A percentile compares a stretch with the other conserved stretches of the same genome.
These are phyloP conservation scores for Fragum sueziense DNA, from an alignment of 2,888 invertebrate genomes.

Conservation along the genomic window DNA sequence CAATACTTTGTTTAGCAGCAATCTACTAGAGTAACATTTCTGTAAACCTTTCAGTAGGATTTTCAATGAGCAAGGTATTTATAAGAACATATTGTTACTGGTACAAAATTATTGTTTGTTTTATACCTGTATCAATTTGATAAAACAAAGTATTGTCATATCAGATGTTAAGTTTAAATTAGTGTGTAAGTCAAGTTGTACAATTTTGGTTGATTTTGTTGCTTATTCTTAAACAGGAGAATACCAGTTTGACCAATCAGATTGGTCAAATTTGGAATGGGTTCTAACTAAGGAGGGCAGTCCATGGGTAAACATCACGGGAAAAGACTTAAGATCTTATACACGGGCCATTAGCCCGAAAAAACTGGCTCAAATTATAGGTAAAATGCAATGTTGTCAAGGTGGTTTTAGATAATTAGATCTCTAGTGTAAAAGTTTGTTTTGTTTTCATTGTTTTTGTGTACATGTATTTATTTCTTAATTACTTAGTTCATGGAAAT, in stretches of 20 bases:
- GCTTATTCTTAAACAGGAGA: slow-evolving; percentile 43
- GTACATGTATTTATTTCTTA: too few species aligned
- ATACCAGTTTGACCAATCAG: slow-evolving; percentile 42
- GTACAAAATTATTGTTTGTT: too few species aligned
- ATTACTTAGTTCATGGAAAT: too few species aligned
- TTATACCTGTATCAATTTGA: too few species aligned
- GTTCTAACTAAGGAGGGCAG: slow-evolving; percentile 46
- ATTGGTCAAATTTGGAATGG: slow-evolving; percentile 54
- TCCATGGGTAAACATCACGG: slow-evolving; percentile 44
- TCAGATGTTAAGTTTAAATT: background rate
- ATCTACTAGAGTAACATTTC: too few species aligned
- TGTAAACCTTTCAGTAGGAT: too few species aligned
- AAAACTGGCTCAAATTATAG: slow-evolving; percentile 68
- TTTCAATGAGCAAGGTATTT: too few species aligned
- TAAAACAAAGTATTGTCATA: background rate
- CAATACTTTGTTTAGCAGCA: too few species aligned
- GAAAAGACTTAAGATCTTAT: slow-evolving; percentile 58
- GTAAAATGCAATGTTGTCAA: slow-evolving; percentile 43
- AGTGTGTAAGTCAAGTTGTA: background rate
- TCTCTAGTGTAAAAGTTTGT: too few species aligned
- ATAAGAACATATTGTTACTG: too few species aligned
- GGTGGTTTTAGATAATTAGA: background rate
- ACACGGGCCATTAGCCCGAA: slow-evolving; percentile 66
- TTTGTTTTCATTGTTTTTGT: too few species aligned
- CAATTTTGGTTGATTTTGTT: slow-evolving; percentile 16